These are phyloP conservation scores for Nemapogon koenigi DNA, from an alignment of 2,888 invertebrate genomes.

Conservation along the genomic window DNA sequence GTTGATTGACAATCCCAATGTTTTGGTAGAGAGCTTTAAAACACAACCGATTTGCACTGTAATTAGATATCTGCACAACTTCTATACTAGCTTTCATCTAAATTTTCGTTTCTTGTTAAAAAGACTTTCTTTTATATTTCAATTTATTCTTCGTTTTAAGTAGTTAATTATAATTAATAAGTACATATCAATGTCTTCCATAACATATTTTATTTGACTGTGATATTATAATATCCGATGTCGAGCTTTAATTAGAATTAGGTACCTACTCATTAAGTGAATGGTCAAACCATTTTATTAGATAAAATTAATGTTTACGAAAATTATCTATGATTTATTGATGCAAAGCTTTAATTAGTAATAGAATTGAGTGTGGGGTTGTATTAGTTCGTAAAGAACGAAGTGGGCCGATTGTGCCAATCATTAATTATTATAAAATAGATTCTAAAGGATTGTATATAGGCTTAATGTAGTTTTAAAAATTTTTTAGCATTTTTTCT, in stretches of 20 bases:
- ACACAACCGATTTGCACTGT: constrained; percentile 42
- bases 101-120: no score
- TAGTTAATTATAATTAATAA: no score
- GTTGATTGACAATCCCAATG: constrained; percentile 19
- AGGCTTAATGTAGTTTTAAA: neutral
- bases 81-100: no score
- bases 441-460: neutral
- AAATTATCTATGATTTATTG: no score
- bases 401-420: constrained; percentile 59
- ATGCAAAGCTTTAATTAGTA: neutral
- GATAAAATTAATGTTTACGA: neutral
- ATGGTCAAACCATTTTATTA: neutral
- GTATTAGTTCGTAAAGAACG: constrained; percentile 16
- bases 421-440: constrained; percentile 22
- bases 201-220: no score
- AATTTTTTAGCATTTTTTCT: neutral
- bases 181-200: no score
- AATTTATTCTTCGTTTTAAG: no score
- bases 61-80: no score
- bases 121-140: no score
- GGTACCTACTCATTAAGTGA: constrained; percentile 4
- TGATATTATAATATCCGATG: no score
- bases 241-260: constrained; percentile 18
- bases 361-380: constrained; percentile 10
- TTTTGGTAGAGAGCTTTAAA: constrained; percentile 65